phyloP scores from a whole-genome alignment of 1,140 invertebrate genomes.

The Panagrolaimus sp. region DNA sequence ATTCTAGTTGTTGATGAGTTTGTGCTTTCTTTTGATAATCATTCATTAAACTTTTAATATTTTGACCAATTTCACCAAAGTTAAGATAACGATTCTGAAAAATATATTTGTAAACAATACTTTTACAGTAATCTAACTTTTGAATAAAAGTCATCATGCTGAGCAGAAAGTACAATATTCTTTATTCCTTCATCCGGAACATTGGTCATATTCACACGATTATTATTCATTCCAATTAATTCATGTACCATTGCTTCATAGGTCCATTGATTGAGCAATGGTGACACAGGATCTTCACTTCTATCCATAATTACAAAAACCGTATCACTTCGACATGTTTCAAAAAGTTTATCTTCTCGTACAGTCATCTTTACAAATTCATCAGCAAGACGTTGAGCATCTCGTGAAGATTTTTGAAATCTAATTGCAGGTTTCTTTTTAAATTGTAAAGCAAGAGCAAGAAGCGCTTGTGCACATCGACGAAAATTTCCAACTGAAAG shows the following conservation, averaged over 20 bases:
- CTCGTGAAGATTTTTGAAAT: conserved; percentile 80
- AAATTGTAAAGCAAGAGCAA: conserved; percentile 79
- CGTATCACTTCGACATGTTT: conserved; percentile 41
- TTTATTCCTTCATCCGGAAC: conserved; percentile 69
- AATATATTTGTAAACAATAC: conserved; percentile 11
- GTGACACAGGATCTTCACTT: conserved; percentile 87
- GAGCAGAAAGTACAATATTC: conserved; percentile 84
- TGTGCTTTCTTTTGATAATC: conserved; percentile 93
- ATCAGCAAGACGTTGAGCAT: conserved; percentile 79
- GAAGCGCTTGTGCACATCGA: conserved; percentile 77
- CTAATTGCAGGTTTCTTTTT: conserved; percentile 80
- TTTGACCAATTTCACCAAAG: conserved; percentile 95
- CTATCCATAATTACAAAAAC: conserved; percentile 61
- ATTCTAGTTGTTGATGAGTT: conserved; percentile 88
- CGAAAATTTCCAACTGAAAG: conserved; percentile 70
- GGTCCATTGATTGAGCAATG: conserved; percentile 96
- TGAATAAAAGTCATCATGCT: conserved; percentile 95
- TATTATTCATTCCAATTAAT: conserved; percentile 85
- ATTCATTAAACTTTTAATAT: conserved; percentile 92
- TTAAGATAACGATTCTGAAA: conserved; percentile 85
- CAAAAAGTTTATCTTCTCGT: conserved; percentile 59
- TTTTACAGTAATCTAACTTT: conserved; percentile 65
- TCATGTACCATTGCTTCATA: conserved; percentile 99
- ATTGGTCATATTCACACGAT: conserved; percentile 81
- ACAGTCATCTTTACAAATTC: conserved; percentile 65